Evolutionary conservation across 2,797 vertebrate species (phyloP).

Genomic region (Leptodactylus fallax): DNA sequence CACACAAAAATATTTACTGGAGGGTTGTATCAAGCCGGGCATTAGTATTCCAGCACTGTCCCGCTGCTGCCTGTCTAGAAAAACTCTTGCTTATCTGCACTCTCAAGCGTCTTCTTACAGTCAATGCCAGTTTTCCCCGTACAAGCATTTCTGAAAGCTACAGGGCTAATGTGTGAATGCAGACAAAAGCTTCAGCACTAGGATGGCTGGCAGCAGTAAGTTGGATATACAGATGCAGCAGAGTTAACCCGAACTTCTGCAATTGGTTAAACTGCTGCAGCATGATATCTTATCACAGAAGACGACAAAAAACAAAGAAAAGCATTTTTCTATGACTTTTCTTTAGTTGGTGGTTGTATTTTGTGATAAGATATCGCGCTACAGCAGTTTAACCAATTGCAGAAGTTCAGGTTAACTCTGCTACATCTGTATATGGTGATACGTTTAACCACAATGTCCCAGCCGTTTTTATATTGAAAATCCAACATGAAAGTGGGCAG

Average conservation of each 20-base stretch:
- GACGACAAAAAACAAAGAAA: too few species aligned
- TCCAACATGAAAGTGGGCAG: too few species aligned
- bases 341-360: too few species aligned
- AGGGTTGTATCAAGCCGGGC: slow-evolving; percentile 16
- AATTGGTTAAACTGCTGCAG: too few species aligned
- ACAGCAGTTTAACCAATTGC: too few species aligned
- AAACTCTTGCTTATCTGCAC: slow-evolving; percentile 38
- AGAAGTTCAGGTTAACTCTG: too few species aligned
- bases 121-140: background rate
- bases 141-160: slow-evolving; percentile 8
- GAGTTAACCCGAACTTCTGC: too few species aligned
- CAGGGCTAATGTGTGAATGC: background rate
- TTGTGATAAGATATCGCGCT: too few species aligned
- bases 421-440: too few species aligned
- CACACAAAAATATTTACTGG: slow-evolving; percentile 53
- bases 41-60: slow-evolving; percentile 46
- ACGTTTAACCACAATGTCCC: background rate
- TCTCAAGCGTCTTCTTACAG: slow-evolving; percentile 15
- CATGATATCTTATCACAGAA: too few species aligned
- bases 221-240: background rate
- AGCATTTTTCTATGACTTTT: too few species aligned
- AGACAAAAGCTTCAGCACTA: background rate
- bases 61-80: background rate
- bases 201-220: background rate
- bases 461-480: background rate